Percentiles rank a stretch among this genome's conserved stretches.
phyloP scores from a whole-genome alignment of 2,113 vertebrate species.

The Myrmecophaga tridactyla region DNA sequence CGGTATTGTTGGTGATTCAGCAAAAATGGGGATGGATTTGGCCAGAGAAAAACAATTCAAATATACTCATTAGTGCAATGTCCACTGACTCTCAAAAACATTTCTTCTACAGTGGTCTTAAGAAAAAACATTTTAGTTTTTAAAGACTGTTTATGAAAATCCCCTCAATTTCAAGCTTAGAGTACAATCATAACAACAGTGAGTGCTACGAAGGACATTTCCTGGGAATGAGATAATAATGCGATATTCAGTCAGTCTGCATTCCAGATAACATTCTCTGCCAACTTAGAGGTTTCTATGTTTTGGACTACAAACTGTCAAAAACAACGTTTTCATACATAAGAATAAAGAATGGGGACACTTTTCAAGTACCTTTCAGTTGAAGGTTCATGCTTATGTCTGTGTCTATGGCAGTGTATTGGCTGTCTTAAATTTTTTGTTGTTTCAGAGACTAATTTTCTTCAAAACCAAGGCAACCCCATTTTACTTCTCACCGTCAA shows the following conservation, averaged over 20 bases:
- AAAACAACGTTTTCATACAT: neutral
- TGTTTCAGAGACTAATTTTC: neutral
- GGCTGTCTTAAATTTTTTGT: neutral
- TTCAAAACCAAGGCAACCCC: neutral
- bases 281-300: conserved; percentile 21
- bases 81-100: neutral
- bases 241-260: neutral
- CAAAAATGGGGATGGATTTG: conserved; percentile 34
- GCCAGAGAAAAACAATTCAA: neutral
- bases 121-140: neutral
- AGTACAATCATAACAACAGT: neutral
- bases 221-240: conserved; percentile 12
- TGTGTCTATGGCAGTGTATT: neutral
- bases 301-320: conserved; percentile 36
- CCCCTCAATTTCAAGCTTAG: neutral
- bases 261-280: conserved; percentile 16
- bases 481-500: neutral
- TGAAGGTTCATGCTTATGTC: neutral
- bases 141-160: neutral
- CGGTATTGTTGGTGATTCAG: conserved; percentile 52
- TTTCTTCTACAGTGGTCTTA: neutral
- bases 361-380: neutral
- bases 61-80: neutral
- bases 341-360: neutral
- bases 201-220: neutral